Evolutionary conservation across 1,140 invertebrate species (phyloP).

Genomic region (Drosophila ogumai): DNA sequence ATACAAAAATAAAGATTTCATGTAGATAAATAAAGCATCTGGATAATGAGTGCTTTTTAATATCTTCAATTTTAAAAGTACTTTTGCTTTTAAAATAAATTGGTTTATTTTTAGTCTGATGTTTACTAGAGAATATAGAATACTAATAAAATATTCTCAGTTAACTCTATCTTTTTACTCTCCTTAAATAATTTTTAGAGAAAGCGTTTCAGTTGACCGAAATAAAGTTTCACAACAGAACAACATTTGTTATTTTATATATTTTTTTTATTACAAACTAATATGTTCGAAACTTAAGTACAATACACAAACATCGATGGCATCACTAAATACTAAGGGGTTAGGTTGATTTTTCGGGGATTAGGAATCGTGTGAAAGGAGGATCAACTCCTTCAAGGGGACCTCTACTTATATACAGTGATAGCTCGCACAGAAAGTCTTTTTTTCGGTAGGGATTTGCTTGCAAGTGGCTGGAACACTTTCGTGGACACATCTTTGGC

Average conservation of each 20-base stretch:
- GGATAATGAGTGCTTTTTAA: background rate
- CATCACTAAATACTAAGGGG: conserved; percentile 60
- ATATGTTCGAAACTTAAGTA: conserved; percentile 67
- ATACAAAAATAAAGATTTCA: conserved; percentile 30
- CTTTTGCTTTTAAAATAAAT: background rate
- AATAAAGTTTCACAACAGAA: background rate
- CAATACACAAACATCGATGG: conserved; percentile 72
- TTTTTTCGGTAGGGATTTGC: conserved; percentile 18
- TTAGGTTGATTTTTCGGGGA: conserved; percentile 12
- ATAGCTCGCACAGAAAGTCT: conserved; percentile 60
- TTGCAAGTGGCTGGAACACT: conserved; percentile 49
- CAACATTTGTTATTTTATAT: conserved; percentile 21
- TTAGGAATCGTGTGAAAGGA: conserved; percentile 6
- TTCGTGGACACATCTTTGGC: conserved; percentile 73
- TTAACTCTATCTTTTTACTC: background rate
- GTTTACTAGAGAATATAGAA: background rate
- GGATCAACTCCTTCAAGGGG: conserved; percentile 11
- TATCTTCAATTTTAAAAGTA: background rate
- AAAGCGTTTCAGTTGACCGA: background rate
- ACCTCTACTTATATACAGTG: conserved; percentile 53
- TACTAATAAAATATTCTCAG: background rate
- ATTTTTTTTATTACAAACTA: conserved; percentile 59
- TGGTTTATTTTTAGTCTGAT: background rate
- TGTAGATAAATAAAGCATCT: conserved; percentile 12
- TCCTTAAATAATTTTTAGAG: background rate